phyloP scores from a whole-genome alignment of 2,888 invertebrate species.

The Lucinisca nassula region DNA sequence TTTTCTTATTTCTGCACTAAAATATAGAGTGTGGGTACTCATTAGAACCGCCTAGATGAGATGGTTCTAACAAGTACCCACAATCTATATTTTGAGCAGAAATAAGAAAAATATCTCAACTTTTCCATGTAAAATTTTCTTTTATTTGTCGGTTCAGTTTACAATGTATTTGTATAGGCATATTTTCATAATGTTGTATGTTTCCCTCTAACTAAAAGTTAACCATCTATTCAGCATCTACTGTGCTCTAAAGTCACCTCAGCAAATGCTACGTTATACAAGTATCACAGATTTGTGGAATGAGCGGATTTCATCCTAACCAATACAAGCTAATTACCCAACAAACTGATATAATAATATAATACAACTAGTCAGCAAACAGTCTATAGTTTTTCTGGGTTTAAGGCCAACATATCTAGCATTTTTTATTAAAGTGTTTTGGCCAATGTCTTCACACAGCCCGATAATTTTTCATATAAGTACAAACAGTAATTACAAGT shows the following conservation, averaged over 20 bases:
- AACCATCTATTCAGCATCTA: neutral
- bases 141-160: neutral
- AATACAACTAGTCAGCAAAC: neutral
- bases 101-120: too few relatives aligned
- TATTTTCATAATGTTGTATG: too few relatives aligned
- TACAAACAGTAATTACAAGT: neutral
- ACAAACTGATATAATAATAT: neutral
- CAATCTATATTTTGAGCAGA: too few relatives aligned
- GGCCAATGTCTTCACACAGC: neutral
- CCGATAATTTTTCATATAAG: neutral
- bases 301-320: constrained; percentile 1
- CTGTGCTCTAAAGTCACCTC: neutral
- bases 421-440: neutral
- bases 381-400: too few relatives aligned
- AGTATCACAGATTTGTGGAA: constrained; percentile 7
- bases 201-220: neutral
- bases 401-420: neutral
- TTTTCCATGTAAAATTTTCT: neutral
- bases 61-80: too few relatives aligned
- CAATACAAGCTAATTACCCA: too few relatives aligned
- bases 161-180: too few relatives aligned
- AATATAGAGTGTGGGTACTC: too few relatives aligned
- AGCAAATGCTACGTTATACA: neutral
- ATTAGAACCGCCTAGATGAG: too few relatives aligned
- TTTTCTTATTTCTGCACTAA: too few relatives aligned